Evolutionary conservation across 2,888 invertebrate genomes (phyloP), one percentile per base, ranked within the genome.

Genomic region (Chironomus riparius): DNA sequence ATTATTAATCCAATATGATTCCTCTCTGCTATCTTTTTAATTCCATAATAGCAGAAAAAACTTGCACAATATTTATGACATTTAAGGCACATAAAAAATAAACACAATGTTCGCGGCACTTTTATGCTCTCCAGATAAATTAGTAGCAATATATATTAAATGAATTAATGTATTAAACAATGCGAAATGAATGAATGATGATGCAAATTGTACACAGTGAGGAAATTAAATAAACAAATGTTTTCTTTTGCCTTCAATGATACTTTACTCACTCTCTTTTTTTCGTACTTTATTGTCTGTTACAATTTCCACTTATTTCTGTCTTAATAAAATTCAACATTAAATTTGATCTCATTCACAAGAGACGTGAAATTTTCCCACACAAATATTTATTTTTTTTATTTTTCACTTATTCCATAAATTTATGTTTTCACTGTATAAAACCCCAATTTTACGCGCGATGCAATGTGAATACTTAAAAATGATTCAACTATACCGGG

Each of bases 151-250:
- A 56, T 56, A n/a, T 56, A 15, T 56, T 56, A 18, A 21, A 70
- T 70, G 21, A 56, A 71, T 50, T 71, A 50, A 22, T 48, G 56
- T 56, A 48, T 50, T 24, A 65, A 71, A 28, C 71, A 50, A n/a
- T 71, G 21, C 21, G 24, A 15, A 56, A 56, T 56, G 50, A 71
- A 24, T 71, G 22, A 56, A 50, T 50, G 50, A 50, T 71, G 71
- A 71, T 71, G 71, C 71, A 71, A 71, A 71, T 24, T 56, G 28
- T 71, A 22, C 22, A 65, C 65, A 50, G 22, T 71, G 71, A 50
- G 71, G 71, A 71, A 71, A 71, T 71, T 71, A 22, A 71, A 71
- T 71, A 71, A 71, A 71, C 71, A 71, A 71, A 71, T 50, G 71
- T 48, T 71, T 71, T 50, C 50, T 48, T 22, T 38, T 68, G 50